These are phyloP conservation scores for Sebastes melanostomus DNA, from an alignment of 2,797 vertebrate species.

Conservation along the genomic window DNA sequence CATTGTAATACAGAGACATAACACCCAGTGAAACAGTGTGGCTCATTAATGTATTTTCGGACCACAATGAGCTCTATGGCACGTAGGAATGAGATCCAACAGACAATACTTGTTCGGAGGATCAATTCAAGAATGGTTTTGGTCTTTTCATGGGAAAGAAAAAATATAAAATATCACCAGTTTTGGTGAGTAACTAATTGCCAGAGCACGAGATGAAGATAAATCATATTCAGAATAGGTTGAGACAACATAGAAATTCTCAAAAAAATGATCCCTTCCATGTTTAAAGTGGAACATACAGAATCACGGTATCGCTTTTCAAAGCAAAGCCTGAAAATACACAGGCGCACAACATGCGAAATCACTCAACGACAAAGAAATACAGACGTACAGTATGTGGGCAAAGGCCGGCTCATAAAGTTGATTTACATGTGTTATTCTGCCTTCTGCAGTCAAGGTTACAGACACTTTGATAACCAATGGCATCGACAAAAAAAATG, in stretches of 20 bases:
- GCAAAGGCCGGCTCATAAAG: not conserved
- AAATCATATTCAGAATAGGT: not conserved
- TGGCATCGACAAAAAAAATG: constrained; percentile 17
- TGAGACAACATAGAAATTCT: not conserved
- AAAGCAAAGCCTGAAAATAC: not conserved
- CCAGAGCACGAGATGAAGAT: not conserved
- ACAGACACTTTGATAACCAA: constrained; percentile 19
- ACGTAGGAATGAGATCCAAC: not conserved
- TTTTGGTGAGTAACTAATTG: not conserved
- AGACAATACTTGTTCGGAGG: not conserved
- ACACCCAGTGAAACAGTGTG: not conserved
- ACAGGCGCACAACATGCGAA: not conserved
- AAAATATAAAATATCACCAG: not conserved
- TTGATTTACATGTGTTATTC: constrained; percentile 21
- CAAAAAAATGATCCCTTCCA: not conserved
- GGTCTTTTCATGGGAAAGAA: not conserved
- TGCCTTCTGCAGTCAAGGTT: constrained; percentile 19
- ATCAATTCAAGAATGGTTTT: not conserved
- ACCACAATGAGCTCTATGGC: not conserved
- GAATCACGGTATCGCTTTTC: not conserved
- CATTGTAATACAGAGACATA: not conserved
- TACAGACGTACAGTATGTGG: not conserved
- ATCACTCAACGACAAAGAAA: not conserved
- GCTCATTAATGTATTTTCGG: not conserved
- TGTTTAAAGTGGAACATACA: constrained; percentile 12